Percentiles rank a stretch among this genome's conserved stretches.
Conservation (phyloP, 92 coral and sea anemone species). For the Paramuricea clavata region DNA sequence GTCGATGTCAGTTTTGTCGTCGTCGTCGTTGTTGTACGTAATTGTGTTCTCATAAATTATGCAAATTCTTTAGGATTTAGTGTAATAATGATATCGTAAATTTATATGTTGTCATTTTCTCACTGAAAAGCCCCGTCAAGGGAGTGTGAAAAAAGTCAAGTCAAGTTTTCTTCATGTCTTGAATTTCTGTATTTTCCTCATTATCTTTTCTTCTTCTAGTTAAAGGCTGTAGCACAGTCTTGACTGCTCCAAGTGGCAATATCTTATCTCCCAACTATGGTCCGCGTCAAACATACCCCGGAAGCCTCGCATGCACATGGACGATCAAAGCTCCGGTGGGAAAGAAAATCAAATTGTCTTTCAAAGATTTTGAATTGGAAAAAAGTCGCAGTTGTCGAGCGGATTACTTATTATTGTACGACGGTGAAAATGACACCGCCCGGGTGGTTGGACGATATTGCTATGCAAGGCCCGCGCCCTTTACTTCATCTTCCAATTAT, state of each 20-base stretch:
- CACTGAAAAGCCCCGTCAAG: too few relatives aligned
- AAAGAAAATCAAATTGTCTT: conserved; percentile 63
- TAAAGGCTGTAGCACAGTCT: background rate
- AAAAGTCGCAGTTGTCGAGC: conserved; percentile 51
- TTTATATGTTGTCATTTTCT: too few relatives aligned
- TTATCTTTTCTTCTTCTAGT: background rate
- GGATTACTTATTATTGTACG: conserved; percentile 78
- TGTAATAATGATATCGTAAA: too few relatives aligned
- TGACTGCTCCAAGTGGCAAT: conserved; percentile 57
- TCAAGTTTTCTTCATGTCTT: too few relatives aligned
- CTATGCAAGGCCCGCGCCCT: conserved; percentile 67
- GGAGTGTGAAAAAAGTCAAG: conserved; percentile 30
- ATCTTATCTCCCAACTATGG: conserved; percentile 83
- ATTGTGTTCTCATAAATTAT: too few relatives aligned
- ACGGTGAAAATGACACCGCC: conserved; percentile 69
- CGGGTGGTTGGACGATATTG: conserved; percentile 81
- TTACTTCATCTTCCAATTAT: conserved; percentile 65
- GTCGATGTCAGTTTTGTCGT: too few relatives aligned
- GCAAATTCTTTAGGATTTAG: too few relatives aligned
- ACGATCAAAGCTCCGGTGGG: conserved; percentile 76
- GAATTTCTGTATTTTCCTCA: too few relatives aligned
- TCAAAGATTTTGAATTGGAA: conserved; percentile 75
- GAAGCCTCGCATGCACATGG: conserved; percentile 78
- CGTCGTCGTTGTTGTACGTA: too few relatives aligned
- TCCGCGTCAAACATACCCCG: conserved; percentile 49